phyloP scores from a whole-genome alignment of 2,797 vertebrate species.

The Alca torda region DNA sequence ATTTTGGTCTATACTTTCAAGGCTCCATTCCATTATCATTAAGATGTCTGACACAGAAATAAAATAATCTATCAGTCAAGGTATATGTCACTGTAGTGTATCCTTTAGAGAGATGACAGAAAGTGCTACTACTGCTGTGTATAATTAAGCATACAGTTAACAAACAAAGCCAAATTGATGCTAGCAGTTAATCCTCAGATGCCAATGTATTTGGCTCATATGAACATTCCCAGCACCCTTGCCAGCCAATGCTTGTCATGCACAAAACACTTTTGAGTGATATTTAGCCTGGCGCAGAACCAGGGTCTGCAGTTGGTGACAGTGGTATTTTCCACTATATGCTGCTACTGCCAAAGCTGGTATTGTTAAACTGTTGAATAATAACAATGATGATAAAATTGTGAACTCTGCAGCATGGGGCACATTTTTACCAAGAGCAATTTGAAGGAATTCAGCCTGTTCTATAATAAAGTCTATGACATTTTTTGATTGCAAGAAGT shows the following conservation, averaged over 20 bases:
- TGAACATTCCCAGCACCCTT: not conserved
- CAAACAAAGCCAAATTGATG: not conserved
- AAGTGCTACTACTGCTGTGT: not conserved
- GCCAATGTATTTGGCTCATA: not conserved
- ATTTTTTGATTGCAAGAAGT: not conserved
- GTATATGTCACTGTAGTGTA: not conserved
- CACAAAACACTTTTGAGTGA: not conserved
- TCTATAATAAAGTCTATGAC: not conserved
- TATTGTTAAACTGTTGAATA: not conserved
- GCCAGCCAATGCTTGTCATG: rapidly evolving
- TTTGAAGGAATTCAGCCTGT: not conserved
- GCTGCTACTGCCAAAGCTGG: not conserved
- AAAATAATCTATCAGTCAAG: not conserved
- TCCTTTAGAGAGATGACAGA: not conserved
- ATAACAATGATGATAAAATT: not conserved
- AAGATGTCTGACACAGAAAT: not conserved
- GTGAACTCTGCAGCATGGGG: not conserved
- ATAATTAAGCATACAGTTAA: not conserved
- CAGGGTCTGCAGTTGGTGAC: not conserved
- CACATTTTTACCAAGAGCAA: not conserved
- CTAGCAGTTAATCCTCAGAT: not conserved
- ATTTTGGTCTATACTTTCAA: not conserved
- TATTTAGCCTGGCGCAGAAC: not conserved
- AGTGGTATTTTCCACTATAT: not conserved
- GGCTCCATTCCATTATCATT: not conserved